Evolutionary conservation across 2,113 vertebrate genomes (phyloP).

Genomic region (Theropithecus gelada): DNA sequence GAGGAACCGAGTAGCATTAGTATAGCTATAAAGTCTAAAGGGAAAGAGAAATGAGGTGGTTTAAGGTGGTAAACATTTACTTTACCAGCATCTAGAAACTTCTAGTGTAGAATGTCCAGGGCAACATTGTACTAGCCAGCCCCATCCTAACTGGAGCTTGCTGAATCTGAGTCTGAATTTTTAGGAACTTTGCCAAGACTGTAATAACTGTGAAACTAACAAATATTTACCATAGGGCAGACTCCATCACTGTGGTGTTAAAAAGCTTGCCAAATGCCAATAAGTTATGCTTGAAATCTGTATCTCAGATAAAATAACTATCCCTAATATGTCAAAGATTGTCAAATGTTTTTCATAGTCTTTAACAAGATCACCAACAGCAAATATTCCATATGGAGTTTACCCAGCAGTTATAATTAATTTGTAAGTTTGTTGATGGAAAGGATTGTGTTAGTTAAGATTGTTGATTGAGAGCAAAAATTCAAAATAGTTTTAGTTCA

Average conservation of each 20-base stretch:
- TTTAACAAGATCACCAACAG: background rate
- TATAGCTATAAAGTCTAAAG: background rate
- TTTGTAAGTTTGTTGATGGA: conserved; percentile 23
- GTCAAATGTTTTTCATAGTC: background rate
- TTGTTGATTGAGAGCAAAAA: background rate
- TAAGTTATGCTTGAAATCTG: background rate
- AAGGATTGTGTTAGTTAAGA: background rate
- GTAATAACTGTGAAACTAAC: background rate
- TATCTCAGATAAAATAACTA: background rate
- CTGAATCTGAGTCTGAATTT: background rate
- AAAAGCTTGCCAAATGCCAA: background rate
- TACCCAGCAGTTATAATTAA: background rate
- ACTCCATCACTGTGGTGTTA: background rate
- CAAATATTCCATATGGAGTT: background rate
- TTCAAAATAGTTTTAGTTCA: background rate
- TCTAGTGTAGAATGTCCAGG: background rate
- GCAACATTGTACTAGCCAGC: background rate
- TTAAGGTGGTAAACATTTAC: background rate
- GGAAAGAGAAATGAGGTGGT: background rate
- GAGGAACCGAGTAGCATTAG: background rate
- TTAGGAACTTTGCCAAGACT: background rate
- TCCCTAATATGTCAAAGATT: background rate
- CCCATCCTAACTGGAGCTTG: background rate
- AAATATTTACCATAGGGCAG: background rate
- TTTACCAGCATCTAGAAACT: background rate